Conservation (phyloP, 2,113 vertebrate genomes). For the Rhodinocichla rosea region DNA sequence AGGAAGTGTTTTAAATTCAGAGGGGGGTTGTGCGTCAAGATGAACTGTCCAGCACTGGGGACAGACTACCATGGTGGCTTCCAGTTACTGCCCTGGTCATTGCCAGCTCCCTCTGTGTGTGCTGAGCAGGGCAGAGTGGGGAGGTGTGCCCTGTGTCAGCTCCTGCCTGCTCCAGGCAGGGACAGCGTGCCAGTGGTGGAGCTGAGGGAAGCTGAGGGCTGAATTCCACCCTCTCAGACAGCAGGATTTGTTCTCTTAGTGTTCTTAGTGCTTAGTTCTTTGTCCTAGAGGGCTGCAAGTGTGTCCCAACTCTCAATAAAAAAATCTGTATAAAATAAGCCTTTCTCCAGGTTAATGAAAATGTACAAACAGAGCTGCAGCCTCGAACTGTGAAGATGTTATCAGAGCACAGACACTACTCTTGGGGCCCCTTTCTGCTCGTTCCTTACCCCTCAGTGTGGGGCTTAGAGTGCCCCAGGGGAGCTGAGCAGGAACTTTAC, state of each 20-base stretch:
- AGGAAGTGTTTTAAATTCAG: background rate
- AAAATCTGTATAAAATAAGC: background rate
- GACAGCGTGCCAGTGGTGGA: background rate
- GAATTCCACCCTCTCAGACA: background rate
- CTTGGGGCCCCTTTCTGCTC: background rate
- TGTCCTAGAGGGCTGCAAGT: background rate
- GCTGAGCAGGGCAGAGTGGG: background rate
- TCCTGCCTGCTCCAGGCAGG: background rate
- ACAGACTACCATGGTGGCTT: background rate
- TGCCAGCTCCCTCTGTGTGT: background rate
- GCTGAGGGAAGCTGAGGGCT: background rate
- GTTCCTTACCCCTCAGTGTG: accelerated
- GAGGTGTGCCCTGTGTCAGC: background rate
- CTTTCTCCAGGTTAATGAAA: background rate
- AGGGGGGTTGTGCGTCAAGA: background rate
- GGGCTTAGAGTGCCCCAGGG: background rate
- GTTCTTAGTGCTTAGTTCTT: background rate
- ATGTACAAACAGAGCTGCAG: background rate
- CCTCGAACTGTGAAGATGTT: background rate
- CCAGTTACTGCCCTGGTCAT: background rate
- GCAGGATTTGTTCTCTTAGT: background rate
- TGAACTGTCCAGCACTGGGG: background rate
- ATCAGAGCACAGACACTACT: background rate
- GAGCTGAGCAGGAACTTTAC: background rate
- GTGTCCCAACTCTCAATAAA: background rate